Evolutionary conservation across 2,797 vertebrate species (phyloP).

Genomic region (Taenioides sp.): DNA sequence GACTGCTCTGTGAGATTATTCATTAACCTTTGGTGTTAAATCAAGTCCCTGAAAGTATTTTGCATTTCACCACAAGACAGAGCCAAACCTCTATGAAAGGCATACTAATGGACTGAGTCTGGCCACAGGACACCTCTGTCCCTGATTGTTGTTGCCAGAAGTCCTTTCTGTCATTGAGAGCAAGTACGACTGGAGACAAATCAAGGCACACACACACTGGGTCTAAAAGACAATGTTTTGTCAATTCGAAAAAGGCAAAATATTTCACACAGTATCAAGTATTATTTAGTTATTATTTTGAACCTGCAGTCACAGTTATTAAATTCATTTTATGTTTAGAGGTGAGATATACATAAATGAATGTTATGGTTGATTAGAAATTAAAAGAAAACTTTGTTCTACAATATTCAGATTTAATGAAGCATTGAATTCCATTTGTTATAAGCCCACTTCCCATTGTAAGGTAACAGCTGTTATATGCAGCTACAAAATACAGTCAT

Average conservation of each 20-base stretch:
- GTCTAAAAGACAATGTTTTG: too few relatives aligned
- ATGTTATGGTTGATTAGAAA: too few relatives aligned
- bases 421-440: background rate
- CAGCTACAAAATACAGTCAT: background rate
- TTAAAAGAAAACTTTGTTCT: too few relatives aligned
- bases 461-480: constrained; percentile 4
- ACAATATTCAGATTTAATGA: background rate
- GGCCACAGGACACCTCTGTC: constrained; percentile 31
- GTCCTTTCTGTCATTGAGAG: constrained; percentile 31
- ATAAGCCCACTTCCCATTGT: background rate
- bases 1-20: background rate
- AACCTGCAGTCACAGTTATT: too few relatives aligned
- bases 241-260: too few relatives aligned
- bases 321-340: too few relatives aligned
- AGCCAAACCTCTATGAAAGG: constrained; percentile 19
- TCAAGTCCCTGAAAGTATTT: constrained; percentile 15
- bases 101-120: constrained; percentile 33
- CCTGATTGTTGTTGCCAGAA: constrained; percentile 18
- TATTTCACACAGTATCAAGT: too few relatives aligned
- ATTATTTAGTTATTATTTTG: too few relatives aligned
- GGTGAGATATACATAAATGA: too few relatives aligned
- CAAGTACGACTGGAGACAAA: constrained; percentile 22
- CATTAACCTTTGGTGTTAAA: constrained; percentile 6
- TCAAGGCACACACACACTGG: background rate
- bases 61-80: constrained; percentile 1